Percentiles rank a stretch among this genome's conserved stretches.
Conservation (phyloP, 2,888 invertebrate species). For the Polydrusus pterygomalis region DNA sequence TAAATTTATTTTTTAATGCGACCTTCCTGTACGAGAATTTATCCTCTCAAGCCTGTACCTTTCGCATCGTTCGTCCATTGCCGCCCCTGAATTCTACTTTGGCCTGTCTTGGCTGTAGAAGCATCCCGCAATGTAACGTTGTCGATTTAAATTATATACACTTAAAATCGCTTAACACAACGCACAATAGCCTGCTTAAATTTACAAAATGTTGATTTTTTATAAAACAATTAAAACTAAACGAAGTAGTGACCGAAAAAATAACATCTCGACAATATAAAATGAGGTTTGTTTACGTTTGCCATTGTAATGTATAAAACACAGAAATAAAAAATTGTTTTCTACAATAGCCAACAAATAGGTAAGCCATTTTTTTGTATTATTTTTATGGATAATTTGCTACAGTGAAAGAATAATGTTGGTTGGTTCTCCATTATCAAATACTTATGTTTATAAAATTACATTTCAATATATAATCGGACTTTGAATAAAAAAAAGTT, state of each 20-base stretch:
- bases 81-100: constrained; percentile 37
- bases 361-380: constrained; percentile 8
- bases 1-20: too few relatives aligned
- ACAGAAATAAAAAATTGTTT: constrained; percentile 2
- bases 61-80: constrained; percentile 8
- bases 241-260: constrained; percentile 4
- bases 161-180: constrained; percentile 37
- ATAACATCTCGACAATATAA: constrained; percentile 8
- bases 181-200: constrained; percentile 41
- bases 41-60: constrained; percentile 11
- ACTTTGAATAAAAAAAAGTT: too few relatives aligned
- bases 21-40: background rate
- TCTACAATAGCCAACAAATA: constrained; percentile 7
- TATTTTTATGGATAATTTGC: background rate
- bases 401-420: background rate
- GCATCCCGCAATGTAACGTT: constrained; percentile 48
- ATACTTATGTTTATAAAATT: background rate
- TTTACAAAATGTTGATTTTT: constrained; percentile 38
- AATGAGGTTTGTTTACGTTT: constrained; percentile 38
- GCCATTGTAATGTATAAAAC: constrained; percentile 4
- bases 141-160: constrained; percentile 29
- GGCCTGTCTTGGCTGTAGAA: constrained; percentile 38
- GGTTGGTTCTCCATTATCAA: too few relatives aligned
- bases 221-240: constrained; percentile 1
- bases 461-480: background rate